A percentile compares a stretch with the other conserved stretches of the same genome.
Evolutionary conservation across 2,113 vertebrate species (phyloP).

Genomic region (Corythoichthys haematopterus): DNA sequence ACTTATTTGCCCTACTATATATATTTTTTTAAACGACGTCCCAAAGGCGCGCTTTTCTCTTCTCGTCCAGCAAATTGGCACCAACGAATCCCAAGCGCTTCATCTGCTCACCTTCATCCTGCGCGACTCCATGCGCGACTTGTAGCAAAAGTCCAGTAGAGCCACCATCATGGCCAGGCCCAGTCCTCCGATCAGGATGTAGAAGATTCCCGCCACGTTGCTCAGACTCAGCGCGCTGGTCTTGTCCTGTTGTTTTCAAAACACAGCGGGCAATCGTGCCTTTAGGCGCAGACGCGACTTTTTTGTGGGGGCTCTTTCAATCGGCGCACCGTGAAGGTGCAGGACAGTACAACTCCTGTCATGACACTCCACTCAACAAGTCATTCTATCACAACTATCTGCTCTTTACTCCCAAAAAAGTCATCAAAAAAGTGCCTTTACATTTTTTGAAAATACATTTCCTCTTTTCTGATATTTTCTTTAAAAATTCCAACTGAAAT

Average conservation of each 20-base stretch:
- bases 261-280: background rate
- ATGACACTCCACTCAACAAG: background rate
- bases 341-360: background rate
- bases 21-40: too few relatives aligned
- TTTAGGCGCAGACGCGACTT: too few relatives aligned
- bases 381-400: background rate
- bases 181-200: slow-evolving; percentile 96
- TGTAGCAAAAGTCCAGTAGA: slow-evolving; percentile 99
- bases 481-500: background rate
- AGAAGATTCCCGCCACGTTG: slow-evolving; percentile 97
- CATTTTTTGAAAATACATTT: background rate
- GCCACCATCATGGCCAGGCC: slow-evolving; percentile 98
- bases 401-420: background rate
- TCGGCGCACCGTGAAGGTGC: background rate
- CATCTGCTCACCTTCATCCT: slow-evolving; percentile 86
- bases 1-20: too few relatives aligned
- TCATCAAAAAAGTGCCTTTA: background rate
- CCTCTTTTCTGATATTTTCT: background rate
- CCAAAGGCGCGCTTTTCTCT: too few relatives aligned
- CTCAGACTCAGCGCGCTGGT: slow-evolving; percentile 95
- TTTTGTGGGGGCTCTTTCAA: background rate
- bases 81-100: slow-evolving; percentile 31
- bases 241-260: slow-evolving; percentile 82
- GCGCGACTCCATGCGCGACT: slow-evolving; percentile 91
- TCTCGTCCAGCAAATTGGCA: slow-evolving; percentile 21